Evolutionary conservation across 2,113 vertebrate genomes (phyloP).

Genomic region (Ranitomeya variabilis): DNA sequence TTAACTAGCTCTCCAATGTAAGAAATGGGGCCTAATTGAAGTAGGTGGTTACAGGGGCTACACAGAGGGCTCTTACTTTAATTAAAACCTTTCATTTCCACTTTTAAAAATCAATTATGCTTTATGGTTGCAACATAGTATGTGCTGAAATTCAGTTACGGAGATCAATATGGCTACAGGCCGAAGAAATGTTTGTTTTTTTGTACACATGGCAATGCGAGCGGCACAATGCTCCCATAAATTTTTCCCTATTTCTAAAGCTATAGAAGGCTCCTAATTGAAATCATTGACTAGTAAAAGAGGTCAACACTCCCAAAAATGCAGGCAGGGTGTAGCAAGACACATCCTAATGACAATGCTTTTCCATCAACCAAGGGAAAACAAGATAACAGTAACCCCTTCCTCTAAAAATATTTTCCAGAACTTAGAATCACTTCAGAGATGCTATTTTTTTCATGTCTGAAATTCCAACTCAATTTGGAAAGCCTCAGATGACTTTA

Average conservation of each 20-base stretch:
- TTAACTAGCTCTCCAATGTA: not conserved
- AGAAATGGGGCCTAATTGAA: not conserved
- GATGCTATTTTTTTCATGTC: constrained; percentile 1
- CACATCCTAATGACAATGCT: not conserved
- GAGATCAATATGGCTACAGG: not conserved
- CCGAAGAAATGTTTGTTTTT: not conserved
- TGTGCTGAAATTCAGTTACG: not conserved
- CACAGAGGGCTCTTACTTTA: no score
- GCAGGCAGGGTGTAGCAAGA: not conserved
- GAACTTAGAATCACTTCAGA: not conserved
- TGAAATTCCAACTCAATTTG: constrained; percentile 2
- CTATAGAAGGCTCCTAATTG: not conserved
- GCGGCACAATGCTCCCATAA: not conserved
- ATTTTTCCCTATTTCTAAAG: not conserved
- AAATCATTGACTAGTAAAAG: not conserved
- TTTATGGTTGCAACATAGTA: not conserved
- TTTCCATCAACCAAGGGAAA: not conserved
- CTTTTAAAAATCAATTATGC: not conserved
- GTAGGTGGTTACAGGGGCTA: not conserved
- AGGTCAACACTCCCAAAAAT: not conserved
- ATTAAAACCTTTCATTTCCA: not conserved
- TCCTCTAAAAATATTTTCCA: not conserved
- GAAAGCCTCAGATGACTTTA: constrained; percentile 7
- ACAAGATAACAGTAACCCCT: not conserved
- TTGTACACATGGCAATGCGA: not conserved